Conservation (phyloP, 2,888 invertebrate species). For the Clivina fossor region DNA sequence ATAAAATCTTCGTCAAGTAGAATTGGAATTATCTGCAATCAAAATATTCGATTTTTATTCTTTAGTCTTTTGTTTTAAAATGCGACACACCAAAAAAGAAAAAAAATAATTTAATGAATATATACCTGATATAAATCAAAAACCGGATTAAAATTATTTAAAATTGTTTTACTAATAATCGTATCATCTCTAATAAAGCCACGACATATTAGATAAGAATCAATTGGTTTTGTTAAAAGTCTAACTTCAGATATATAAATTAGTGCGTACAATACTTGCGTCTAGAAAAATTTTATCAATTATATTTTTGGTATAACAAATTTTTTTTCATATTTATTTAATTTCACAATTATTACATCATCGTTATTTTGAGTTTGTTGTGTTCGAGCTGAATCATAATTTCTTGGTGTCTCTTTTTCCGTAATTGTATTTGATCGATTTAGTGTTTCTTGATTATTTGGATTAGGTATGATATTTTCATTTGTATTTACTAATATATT, state of each 20-base stretch:
- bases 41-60: slow-evolving; percentile 21
- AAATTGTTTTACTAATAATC: slow-evolving; percentile 52
- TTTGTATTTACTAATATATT: slow-evolving; percentile 7
- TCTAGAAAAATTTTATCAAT: slow-evolving; percentile 43
- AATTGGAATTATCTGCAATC: slow-evolving; percentile 57
- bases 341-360: slow-evolving; percentile 41
- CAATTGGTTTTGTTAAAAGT: slow-evolving; percentile 48
- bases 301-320: slow-evolving; percentile 5
- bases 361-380: neutral
- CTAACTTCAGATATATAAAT: slow-evolving; percentile 56
- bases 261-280: slow-evolving; percentile 54
- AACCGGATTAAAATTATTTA: slow-evolving; percentile 52
- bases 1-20: slow-evolving; percentile 59
- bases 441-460: slow-evolving; percentile 3
- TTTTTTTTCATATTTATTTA: slow-evolving; percentile 35
- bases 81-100: too few species aligned
- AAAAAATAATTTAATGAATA: slow-evolving; percentile 6
- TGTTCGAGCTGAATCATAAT: neutral
- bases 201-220: slow-evolving; percentile 55
- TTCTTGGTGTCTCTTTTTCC: slow-evolving; percentile 2
- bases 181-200: slow-evolving; percentile 56
- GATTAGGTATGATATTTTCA: slow-evolving; percentile 4
- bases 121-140: slow-evolving; percentile 57
- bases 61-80: slow-evolving; percentile 7
- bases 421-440: neutral